These are phyloP conservation scores for Acinonyx jubatus DNA, from an alignment of 2,113 vertebrate species.

Conservation along the genomic window DNA sequence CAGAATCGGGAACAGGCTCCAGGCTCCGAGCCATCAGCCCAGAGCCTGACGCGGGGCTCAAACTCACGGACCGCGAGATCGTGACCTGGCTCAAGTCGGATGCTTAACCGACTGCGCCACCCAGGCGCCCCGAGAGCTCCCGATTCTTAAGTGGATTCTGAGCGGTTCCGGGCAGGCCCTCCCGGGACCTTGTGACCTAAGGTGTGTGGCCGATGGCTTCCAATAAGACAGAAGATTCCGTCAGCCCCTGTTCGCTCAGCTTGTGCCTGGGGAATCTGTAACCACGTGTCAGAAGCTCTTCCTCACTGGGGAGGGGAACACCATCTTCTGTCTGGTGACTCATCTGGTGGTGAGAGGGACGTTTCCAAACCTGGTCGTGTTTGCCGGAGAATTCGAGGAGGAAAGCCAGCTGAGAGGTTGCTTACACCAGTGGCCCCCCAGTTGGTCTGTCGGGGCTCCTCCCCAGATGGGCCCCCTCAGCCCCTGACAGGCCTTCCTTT, in stretches of 20 bases:
- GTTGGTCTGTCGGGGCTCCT: background rate
- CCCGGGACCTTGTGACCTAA: background rate
- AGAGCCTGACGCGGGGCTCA: no score
- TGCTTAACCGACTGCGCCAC: no score
- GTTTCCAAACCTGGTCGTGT: background rate
- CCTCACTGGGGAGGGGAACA: background rate
- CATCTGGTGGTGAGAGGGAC: background rate
- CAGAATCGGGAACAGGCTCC: no score
- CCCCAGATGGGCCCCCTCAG: background rate
- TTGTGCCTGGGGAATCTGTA: background rate
- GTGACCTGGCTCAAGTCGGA: no score
- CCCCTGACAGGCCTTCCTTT: background rate
- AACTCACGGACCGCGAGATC: no score
- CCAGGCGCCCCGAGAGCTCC: background rate
- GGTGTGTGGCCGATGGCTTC: background rate
- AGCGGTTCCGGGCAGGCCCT: background rate
- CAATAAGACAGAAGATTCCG: no score
- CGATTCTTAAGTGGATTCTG: background rate
- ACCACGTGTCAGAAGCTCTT: background rate
- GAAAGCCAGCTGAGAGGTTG: background rate
- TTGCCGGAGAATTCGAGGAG: background rate
- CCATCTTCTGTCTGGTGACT: background rate
- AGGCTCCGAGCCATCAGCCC: no score
- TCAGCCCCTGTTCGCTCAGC: no score
- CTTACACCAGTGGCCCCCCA: rapidly evolving